Evolutionary conservation across 2,113 vertebrate genomes (phyloP), one percentile per base, ranked within the genome.

Genomic region (Actenoides lindsayi): DNA sequence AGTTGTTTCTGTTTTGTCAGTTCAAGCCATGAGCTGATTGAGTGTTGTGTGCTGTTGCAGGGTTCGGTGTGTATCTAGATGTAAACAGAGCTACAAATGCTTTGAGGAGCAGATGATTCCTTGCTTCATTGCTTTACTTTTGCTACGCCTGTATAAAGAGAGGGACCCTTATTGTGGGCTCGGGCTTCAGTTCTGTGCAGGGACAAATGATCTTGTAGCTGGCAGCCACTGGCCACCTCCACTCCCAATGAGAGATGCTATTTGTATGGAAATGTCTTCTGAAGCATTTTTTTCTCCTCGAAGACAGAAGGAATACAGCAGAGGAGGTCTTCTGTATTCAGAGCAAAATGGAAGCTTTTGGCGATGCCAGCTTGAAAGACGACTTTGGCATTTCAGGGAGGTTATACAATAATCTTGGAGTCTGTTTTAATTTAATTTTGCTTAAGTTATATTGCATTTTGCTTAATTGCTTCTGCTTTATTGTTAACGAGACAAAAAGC

Each of bases 391-490:
- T 87, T 79, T 76, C 73, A 42, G 81, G 3, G 59, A 65, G 75
- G 24, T 5, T 63, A 24, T 64, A 57, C 69, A 64, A 92, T 81
- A 74, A 94, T 81, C 84, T 59, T 18, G 3, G 63, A 90, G 50
- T 31, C 16, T 60, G 81, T 56, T 92, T 95, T 76, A 71, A 85
- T 94, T 95, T 84, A 67, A 67, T 94, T 94, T 94, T 87, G 46
- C 71, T 80, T 13, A 37, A 51, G 60, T 93, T 95, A 95, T 84
- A 87, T 75, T 93, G 91, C 87, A 30, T 60, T 91, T 92, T 92
- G 59, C 96, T 59, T 96, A 95, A 97, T 96, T 97, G 94, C 94
- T 79, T 89, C 81, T 78, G 63, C 64, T 91, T 95, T 91, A 60
- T 94, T 86, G n/a, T 90, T 94, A 96, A 93, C 65, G 56, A 90